Base-by-base conservation (phyloP, 2,888 invertebrate genomes). In the Ophion slaviceki region DNA sequence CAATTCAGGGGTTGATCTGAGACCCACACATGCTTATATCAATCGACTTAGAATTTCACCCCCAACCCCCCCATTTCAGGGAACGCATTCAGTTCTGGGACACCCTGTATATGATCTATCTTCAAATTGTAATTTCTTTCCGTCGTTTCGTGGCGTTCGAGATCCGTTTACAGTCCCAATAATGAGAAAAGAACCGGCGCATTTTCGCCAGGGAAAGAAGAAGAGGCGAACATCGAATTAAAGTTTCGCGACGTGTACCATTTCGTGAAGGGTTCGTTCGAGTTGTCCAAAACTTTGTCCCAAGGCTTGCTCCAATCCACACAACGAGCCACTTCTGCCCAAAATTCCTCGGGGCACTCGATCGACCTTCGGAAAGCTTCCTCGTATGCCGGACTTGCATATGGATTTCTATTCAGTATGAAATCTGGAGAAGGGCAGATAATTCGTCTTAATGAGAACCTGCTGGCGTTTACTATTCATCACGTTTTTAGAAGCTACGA, bases 231-330 rank as follows among this genome's bases (percentile, higher is more conserved):
- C 2, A 40, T 24, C 36, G 14, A 7, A 47, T 32, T n/a, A 24
- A 82, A 53, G 64, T 47, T 45, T 67, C 14, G 17, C 59, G 76
- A 82, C 36, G 86, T 92, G 94, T 95, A 98, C 98, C 99, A 99
- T 95, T 97, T 97, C 0, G 98, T 97, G 91, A 98, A 98, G 0
- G 98, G 98, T 72, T 96, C 96, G 89, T 97, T 96, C 28, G 96
- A 96, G 91, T 98, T 96, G 91, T 99, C 98, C 87, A 99, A 91
- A 0, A 99, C 98, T 91, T 95, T 96, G 62, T 96, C 95, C 98
- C 98, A 99, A 0, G 97, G 97, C 88, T 96, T 97, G 68, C 96
- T 96, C 99, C 99, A 99, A 74, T 96, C 96, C 17, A 98, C 94
- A 81, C 95, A 95, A 5, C 95, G 92, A 0, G 96, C 98, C n/a